These are phyloP conservation scores for Danio tinwini DNA, from an alignment of 2,797 vertebrate species.

Conservation along the genomic window DNA sequence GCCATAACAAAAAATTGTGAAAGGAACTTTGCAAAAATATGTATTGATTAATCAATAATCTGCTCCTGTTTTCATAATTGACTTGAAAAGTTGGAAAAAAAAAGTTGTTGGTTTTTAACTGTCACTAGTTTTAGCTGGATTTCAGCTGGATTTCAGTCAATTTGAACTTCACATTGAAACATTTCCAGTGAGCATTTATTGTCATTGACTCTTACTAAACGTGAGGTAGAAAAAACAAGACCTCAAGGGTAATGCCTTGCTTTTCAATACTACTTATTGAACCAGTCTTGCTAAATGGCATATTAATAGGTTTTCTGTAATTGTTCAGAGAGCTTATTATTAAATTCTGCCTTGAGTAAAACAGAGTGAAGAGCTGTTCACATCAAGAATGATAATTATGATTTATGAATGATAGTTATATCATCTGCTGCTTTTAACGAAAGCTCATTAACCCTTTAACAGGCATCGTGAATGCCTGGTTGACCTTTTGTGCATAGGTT, in stretches of 20 bases:
- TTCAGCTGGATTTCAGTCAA: not conserved
- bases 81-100: not conserved
- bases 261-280: not conserved
- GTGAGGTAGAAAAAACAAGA: not conserved
- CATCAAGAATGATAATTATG: no score
- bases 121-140: not conserved
- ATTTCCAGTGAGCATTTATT: not conserved
- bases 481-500: no score
- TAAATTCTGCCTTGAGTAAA: not conserved
- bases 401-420: no score
- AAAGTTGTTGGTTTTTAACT: no score
- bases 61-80: not conserved
- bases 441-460: no score
- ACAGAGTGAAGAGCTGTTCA: not conserved
- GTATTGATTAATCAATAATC: not conserved
- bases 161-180: no score
- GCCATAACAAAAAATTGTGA: not conserved
- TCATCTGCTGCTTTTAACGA: no score
- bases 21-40: not conserved
- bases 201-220: not conserved
- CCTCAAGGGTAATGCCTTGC: not conserved
- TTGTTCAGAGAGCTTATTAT: not conserved
- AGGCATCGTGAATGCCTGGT: no score
- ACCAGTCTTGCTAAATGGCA: not conserved
- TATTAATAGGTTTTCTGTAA: not conserved